Base-by-base conservation (phyloP, 1,140 invertebrate genomes). In the Penaeus japonicus region DNA sequence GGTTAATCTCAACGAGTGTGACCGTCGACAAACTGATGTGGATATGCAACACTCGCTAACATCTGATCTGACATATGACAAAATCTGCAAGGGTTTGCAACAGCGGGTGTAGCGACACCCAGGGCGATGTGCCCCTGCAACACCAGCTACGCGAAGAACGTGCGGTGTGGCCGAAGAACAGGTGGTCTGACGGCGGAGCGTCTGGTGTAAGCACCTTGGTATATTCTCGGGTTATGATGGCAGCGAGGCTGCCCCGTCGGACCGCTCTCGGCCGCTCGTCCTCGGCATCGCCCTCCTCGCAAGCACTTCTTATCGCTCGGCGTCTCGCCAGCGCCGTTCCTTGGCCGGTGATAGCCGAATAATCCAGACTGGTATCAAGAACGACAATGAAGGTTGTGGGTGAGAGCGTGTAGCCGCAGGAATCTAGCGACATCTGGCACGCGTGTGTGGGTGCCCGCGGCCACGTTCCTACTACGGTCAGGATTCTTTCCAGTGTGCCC, bases 381-480 rank as follows among this genome's bases (percentile, higher is more conserved):
- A 78, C 75, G 70, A 85, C 39, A 57, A 78, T 77, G 70, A 77
- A 53, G 84, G 84, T 75, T 75, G 62, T 75, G 22, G 77, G 78
- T 78, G 47, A 54, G 55, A 81, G 85, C 78, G 85, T 80, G 79
- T 70, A 57, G 78, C 78, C 79, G 79, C 77, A 81, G 85, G 78
- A 80, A 87, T 87, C 77, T 87, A 82, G 85, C 79, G 85, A 87
- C 85, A 87, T 87, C 85, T 87, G 85, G 85, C 79, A 87, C 79
- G 78, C 85, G 85, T 54, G 85, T 70, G 57, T 22, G 47, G 75
- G n/a, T 62, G 78, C 78, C 85, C 78, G 20, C 47, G 78, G 85
- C 78, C 62, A 75, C 59, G 57, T 81, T 87, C 78, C 85, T 82
- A 82, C 57, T 82, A 82, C 62, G 78, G 85, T 70, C 78, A 81